Percentiles rank a stretch among this genome's conserved stretches.
Evolutionary conservation across 2,888 invertebrate species (phyloP).

Genomic region (Drosophila ustulata): DNA sequence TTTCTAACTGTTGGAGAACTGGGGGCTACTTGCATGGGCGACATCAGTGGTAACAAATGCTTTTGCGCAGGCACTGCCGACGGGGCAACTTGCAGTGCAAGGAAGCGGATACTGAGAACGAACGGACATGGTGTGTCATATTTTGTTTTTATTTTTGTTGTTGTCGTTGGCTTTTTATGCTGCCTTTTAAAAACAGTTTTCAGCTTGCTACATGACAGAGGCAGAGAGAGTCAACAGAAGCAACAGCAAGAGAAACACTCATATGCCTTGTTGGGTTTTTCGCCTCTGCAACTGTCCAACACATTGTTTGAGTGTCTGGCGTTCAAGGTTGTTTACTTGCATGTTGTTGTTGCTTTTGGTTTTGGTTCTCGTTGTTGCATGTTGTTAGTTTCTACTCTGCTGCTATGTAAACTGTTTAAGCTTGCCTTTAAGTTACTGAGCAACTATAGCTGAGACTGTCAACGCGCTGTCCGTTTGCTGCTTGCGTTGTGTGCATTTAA

Average conservation of each 20-base stretch:
- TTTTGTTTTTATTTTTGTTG: conserved; percentile 55
- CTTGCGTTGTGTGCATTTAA: conserved; percentile 42
- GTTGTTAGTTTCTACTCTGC: conserved; percentile 41
- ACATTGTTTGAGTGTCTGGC: conserved; percentile 54
- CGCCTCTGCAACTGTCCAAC: conserved; percentile 47
- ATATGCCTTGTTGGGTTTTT: conserved; percentile 62
- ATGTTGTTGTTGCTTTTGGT: conserved; percentile 28
- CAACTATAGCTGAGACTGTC: conserved; percentile 14
- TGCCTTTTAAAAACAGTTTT: conserved; percentile 73
- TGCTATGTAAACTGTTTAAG: conserved; percentile 53
- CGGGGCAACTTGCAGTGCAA: conserved; percentile 31
- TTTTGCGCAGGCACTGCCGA: conserved; percentile 18
- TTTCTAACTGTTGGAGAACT: conserved; percentile 8
- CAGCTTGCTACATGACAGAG: conserved; percentile 60
- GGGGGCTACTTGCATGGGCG: conserved; percentile 40
- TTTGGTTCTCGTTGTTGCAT: conserved; percentile 15
- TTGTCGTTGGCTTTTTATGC: conserved; percentile 23
- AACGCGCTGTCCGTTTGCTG: conserved; percentile 26
- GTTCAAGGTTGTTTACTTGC: conserved; percentile 64
- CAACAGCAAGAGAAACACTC: conserved; percentile 55
- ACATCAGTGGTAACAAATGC: conserved; percentile 43
- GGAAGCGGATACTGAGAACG: conserved; percentile 72
- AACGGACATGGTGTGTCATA: conserved; percentile 76
- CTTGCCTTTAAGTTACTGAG: conserved; percentile 50
- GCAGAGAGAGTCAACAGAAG: conserved; percentile 33